These are phyloP conservation scores for Adelphocoris suturalis DNA, from an alignment of 2,888 invertebrate genomes.

Conservation along the genomic window DNA sequence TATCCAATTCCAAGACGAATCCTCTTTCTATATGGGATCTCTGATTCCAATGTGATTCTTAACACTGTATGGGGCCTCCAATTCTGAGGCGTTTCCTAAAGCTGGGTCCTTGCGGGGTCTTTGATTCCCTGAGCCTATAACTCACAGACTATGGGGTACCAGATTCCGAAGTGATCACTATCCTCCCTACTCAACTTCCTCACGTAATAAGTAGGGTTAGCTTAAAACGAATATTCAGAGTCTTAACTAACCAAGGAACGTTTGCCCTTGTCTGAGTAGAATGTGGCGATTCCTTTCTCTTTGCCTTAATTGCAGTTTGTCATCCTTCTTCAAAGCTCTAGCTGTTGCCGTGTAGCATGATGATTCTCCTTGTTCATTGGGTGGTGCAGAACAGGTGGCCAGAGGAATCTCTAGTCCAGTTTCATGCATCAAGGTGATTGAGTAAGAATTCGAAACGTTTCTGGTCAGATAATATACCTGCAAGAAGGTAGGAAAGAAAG, in stretches of 20 bases:
- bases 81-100: too few relatives aligned
- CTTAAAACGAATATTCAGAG: too few relatives aligned
- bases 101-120: too few relatives aligned
- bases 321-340: constrained; percentile 72
- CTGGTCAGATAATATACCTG: constrained; percentile 75
- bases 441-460: constrained; percentile 73
- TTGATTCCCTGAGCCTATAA: too few relatives aligned
- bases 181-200: too few relatives aligned
- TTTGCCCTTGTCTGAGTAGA: constrained; percentile 74
- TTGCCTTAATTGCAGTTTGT: constrained; percentile 74
- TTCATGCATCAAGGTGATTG: constrained; percentile 73
- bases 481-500: neutral
- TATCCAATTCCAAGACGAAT: too few relatives aligned
- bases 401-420: constrained; percentile 70
- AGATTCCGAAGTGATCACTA: too few relatives aligned
- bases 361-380: constrained; percentile 66
- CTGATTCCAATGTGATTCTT: too few relatives aligned
- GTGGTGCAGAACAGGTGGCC: constrained; percentile 73
- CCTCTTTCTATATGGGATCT: too few relatives aligned
- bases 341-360: constrained; percentile 75
- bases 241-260: constrained; percentile 73
- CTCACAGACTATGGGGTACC: too few relatives aligned
- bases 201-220: too few relatives aligned
- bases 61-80: too few relatives aligned
- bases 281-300: constrained; percentile 74